These are phyloP conservation scores for Thera obeliscata DNA, from an alignment of 2,888 invertebrate genomes.

Conservation along the genomic window DNA sequence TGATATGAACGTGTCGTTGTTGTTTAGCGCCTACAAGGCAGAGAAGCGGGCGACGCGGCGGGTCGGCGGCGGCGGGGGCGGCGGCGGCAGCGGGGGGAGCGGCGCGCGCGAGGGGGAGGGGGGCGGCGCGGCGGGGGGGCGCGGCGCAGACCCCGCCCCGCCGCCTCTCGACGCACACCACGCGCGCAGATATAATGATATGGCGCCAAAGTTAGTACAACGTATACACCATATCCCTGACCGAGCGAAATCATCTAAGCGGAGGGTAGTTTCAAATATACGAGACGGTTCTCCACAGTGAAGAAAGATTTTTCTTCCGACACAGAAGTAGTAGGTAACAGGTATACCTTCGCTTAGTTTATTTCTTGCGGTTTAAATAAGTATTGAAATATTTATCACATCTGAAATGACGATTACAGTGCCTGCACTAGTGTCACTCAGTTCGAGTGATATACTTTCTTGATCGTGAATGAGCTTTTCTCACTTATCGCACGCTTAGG, in stretches of 20 bases:
- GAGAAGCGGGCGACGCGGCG: conserved; percentile 64
- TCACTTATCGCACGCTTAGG: neutral
- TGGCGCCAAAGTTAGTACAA: conserved; percentile 93
- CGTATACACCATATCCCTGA: neutral
- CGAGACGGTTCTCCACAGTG: too few species aligned
- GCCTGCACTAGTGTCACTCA: neutral
- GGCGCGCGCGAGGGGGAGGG: conserved; percentile 42
- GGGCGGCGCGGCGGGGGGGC: conserved; percentile 60
- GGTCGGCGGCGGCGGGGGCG: conserved; percentile 33
- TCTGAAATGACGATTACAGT: neutral
- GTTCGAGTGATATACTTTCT: neutral
- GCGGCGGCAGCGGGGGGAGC: conserved; percentile 32
- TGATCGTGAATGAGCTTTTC: neutral
- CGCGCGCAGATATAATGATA: conserved; percentile 91
- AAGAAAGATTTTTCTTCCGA: too few species aligned
- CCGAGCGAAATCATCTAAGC: neutral
- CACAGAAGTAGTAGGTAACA: neutral
- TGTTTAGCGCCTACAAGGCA: conserved; percentile 74
- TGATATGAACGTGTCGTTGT: conserved; percentile 10
- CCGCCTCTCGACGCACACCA: conserved; percentile 83
- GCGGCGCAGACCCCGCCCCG: conserved; percentile 71
- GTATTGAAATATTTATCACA: neutral
- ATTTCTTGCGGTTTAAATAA: neutral
- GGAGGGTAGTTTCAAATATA: neutral
- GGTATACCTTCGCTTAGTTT: neutral